Conservation (phyloP, 2,888 invertebrate genomes). For the Yponomeuta evonymella region DNA sequence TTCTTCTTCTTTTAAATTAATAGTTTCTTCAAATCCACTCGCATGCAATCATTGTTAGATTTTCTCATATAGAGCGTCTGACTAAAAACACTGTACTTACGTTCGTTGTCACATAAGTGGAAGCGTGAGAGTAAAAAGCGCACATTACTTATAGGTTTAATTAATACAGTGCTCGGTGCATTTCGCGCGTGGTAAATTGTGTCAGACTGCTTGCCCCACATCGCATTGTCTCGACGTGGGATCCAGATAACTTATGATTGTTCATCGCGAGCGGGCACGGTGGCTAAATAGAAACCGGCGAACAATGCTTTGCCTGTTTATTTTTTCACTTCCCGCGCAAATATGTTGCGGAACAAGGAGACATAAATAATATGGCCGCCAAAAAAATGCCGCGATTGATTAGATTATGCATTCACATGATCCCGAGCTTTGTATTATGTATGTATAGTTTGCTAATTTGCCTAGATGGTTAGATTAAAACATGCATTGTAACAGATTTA, state of each 20-base stretch:
- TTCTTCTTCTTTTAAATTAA: no score
- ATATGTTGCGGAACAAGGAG: constrained; percentile 16
- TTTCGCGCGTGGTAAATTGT: constrained; percentile 69
- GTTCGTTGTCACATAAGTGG: constrained; percentile 34
- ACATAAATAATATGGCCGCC: constrained; percentile 13
- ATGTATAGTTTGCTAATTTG: not conserved
- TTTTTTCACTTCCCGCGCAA: constrained; percentile 51
- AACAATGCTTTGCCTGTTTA: constrained; percentile 32
- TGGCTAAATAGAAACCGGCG: constrained; percentile 65
- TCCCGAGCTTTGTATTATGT: not conserved
- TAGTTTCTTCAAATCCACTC: not conserved
- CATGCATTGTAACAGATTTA: no score
- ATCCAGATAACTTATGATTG: constrained; percentile 56
- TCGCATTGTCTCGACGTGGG: constrained; percentile 67
- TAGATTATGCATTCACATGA: not conserved
- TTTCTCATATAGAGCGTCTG: not conserved
- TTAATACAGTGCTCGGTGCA: constrained; percentile 36
- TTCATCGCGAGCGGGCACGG: constrained; percentile 47
- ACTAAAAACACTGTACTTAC: constrained; percentile 13
- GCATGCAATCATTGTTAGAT: not conserved
- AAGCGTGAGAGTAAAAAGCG: constrained; percentile 53
- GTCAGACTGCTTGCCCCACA: constrained; percentile 70
- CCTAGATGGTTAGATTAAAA: not conserved
- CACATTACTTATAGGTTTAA: constrained; percentile 37
- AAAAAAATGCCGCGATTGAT: constrained; percentile 17